Conservation (phyloP, 2,113 vertebrate genomes). For the Lampris incognitus region DNA sequence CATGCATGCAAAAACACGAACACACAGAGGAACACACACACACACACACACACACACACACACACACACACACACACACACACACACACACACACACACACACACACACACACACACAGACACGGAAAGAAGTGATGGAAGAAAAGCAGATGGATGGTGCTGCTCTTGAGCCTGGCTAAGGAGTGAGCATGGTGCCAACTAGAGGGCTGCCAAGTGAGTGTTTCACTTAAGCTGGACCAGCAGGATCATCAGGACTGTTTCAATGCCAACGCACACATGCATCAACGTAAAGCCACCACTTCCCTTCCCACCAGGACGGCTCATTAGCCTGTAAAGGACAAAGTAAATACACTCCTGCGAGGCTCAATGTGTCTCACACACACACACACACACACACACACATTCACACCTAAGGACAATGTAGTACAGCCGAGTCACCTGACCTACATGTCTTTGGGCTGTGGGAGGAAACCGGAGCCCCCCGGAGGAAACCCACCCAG, state of each 20-base stretch:
- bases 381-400: background rate
- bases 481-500: no score
- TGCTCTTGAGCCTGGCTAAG: background rate
- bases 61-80: background rate
- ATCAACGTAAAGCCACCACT: no score
- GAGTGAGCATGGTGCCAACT: background rate
- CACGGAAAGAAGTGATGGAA: background rate
- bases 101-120: background rate
- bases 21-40: constrained; percentile 12
- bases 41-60: background rate
- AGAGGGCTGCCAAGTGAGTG: background rate
- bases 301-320: background rate
- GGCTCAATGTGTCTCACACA: background rate
- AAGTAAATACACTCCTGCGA: background rate
- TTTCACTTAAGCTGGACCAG: constrained; percentile 4
- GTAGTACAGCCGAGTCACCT: no score
- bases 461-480: no score
- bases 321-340: background rate
- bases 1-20: background rate
- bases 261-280: background rate
- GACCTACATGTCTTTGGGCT: no score
- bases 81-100: background rate
- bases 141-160: background rate
- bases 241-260: constrained; percentile 1
- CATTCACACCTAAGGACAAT: background rate